These are phyloP conservation scores for Anser brachyrhynchus DNA, from an alignment of 2,113 vertebrate species.

Conservation along the genomic window DNA sequence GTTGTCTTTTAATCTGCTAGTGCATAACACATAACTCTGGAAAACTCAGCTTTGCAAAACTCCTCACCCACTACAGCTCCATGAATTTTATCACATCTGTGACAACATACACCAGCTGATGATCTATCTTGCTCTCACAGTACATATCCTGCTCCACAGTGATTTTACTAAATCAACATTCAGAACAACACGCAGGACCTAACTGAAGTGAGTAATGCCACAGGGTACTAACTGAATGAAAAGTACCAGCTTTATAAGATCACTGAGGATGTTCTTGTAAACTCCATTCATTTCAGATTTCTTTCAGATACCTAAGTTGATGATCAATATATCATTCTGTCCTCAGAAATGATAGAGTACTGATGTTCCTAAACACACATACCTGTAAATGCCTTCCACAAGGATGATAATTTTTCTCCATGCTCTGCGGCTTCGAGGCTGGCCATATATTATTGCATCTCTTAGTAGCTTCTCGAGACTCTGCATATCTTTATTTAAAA, in stretches of 20 bases:
- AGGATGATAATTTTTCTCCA: constrained; percentile 97
- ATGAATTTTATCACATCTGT: background rate
- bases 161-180: background rate
- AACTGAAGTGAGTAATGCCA: background rate
- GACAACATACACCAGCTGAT: background rate
- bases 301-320: background rate
- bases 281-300: background rate
- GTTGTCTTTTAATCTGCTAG: background rate
- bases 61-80: background rate
- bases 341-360: background rate
- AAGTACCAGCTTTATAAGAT: background rate
- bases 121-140: background rate
- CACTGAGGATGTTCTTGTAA: background rate
- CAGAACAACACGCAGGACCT: background rate
- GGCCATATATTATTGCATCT: constrained; percentile 87
- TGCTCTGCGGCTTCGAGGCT: constrained; percentile 87
- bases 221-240: background rate
- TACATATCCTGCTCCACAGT: background rate
- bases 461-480: constrained; percentile 87
- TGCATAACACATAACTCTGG: background rate
- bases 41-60: background rate
- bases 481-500: constrained; percentile 83
- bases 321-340: background rate
- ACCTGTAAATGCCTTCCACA: constrained; percentile 96
- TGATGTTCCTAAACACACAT: background rate